Conservation (phyloP, 2,888 invertebrate species). For the Lysandra coridon region DNA sequence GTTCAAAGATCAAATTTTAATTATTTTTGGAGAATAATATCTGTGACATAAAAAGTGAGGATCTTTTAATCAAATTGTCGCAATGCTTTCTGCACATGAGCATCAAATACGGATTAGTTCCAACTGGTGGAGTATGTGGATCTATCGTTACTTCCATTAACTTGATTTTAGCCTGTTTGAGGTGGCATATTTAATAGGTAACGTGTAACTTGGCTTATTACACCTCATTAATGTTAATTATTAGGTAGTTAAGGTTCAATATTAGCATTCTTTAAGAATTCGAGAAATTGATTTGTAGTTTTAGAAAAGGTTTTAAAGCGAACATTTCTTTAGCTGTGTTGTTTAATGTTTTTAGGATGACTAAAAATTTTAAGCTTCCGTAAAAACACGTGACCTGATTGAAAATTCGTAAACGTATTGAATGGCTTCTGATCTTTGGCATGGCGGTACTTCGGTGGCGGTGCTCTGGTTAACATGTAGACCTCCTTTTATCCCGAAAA, state of each 20-base stretch:
- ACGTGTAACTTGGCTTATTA: neutral
- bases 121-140: slow-evolving; percentile 44
- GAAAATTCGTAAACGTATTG: no score
- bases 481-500: no score
- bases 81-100: slow-evolving; percentile 39
- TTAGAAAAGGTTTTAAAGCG: neutral
- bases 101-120: slow-evolving; percentile 49
- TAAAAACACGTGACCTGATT: no score
- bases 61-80: slow-evolving; percentile 33
- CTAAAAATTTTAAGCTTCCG: no score
- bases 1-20: no score
- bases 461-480: no score
- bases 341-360: no score
- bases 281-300: neutral
- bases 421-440: no score
- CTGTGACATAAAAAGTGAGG: no score
- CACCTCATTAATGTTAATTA: neutral
- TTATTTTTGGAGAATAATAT: no score
- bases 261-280: neutral
- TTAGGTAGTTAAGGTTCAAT: neutral
- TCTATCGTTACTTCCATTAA: slow-evolving; percentile 39
- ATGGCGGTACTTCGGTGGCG: no score
- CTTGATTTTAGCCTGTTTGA: slow-evolving; percentile 6
- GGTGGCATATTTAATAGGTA: neutral
- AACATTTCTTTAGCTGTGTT: no score